phyloP scores from a whole-genome alignment of 2,113 vertebrate genomes.

The Nothobranchius furzeri region DNA sequence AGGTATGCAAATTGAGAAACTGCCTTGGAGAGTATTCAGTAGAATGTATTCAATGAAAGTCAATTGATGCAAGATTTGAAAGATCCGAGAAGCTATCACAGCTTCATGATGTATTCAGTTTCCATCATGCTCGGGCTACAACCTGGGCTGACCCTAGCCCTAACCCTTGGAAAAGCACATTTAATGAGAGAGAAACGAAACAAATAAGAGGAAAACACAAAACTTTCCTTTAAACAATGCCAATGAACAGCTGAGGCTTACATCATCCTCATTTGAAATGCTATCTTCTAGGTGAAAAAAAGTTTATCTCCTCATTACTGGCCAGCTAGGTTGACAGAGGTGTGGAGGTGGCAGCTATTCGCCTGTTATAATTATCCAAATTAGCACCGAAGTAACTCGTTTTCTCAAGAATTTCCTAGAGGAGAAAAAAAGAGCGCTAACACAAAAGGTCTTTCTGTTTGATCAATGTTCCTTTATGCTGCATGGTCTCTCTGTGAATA shows the following conservation, averaged over 20 bases:
- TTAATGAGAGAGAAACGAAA: no score
- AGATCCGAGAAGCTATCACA: no score
- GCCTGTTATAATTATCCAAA: conserved; percentile 54
- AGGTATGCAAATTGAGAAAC: no score
- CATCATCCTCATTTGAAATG: conserved; percentile 46
- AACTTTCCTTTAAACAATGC: conserved; percentile 3
- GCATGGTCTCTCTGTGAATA: neutral
- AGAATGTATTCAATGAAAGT: no score
- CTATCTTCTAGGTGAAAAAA: conserved; percentile 61
- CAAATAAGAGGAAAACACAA: neutral
- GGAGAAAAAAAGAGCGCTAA: conserved; percentile 17
- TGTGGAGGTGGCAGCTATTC: conserved; percentile 57
- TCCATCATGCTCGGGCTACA: no score
- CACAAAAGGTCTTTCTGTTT: conserved; percentile 19
- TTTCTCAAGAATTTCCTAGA: conserved; percentile 28
- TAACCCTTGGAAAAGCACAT: no score
- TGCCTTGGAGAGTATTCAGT: no score
- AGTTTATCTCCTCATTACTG: conserved; percentile 59
- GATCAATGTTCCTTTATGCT: conserved; percentile 18
- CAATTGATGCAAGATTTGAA: no score
- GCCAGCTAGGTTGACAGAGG: conserved; percentile 53
- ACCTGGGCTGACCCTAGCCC: no score
- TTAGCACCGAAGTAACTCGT: conserved; percentile 33
- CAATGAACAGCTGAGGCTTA: conserved; percentile 3
- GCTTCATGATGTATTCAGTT: no score